phyloP scores from a whole-genome alignment of 1,140 invertebrate genomes.

The Micrasema minimum region DNA sequence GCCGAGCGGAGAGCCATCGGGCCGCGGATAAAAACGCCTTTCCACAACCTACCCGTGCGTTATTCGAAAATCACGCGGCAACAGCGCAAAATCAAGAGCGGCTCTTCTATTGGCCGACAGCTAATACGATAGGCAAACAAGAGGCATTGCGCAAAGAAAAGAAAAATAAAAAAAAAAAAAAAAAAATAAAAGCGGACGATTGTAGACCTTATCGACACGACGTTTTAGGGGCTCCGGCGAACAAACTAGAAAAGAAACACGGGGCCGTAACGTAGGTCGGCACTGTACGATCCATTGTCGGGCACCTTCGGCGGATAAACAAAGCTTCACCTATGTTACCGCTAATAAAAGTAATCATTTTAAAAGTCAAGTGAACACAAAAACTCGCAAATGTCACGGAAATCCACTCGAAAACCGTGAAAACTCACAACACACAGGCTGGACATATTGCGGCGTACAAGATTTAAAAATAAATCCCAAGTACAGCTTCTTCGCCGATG shows the following conservation, averaged over 20 bases:
- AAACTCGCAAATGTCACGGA: conserved; percentile 32
- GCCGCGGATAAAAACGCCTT: not conserved
- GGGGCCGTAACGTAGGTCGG: conserved; percentile 35
- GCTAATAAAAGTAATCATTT: conserved; percentile 37
- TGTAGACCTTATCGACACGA: conserved; percentile 40
- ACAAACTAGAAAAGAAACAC: conserved; percentile 42
- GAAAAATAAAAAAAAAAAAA: too few species aligned
- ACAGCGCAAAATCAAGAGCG: conserved; percentile 59
- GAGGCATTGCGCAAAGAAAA: conserved; percentile 52
- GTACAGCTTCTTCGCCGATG: too few species aligned
- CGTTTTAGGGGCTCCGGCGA: conserved; percentile 42
- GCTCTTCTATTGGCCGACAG: conserved; percentile 65
- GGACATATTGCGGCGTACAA: too few species aligned
- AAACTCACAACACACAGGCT: too few species aligned
- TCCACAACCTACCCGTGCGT: not conserved
- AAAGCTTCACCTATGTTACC: conserved; percentile 33
- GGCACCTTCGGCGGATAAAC: conserved; percentile 39
- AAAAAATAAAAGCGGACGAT: conserved; percentile 33
- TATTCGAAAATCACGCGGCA: conserved; percentile 53
- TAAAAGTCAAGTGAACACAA: conserved; percentile 18
- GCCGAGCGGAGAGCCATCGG: not conserved
- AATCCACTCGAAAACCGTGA: conserved; percentile 7
- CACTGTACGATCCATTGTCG: conserved; percentile 28
- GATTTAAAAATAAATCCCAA: too few species aligned
- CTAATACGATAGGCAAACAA: conserved; percentile 67